Base-by-base conservation (phyloP, 2,888 invertebrate species). In the Tipula vernalis region DNA sequence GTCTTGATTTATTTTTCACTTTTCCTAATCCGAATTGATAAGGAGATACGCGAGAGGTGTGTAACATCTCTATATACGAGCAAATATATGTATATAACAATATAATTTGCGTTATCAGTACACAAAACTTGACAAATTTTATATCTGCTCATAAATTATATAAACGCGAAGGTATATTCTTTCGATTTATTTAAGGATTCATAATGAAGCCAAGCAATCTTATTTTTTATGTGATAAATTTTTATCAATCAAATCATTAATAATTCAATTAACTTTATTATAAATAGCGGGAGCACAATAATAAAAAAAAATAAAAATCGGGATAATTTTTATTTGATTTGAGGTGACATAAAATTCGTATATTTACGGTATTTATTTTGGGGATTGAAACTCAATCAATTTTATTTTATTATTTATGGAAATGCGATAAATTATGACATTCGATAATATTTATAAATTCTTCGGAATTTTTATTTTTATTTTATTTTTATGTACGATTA, bases 201-300 rank as follows among this genome's bases (percentile, higher is more conserved):
- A 71, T 71, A 71, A 71, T 71, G 71, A 71, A 71, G 28, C 28
- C 28, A 10, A 71, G 71, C 28, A 71, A 71, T 28, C 28, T 71
- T 51, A 15, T 57, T 57, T 71, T 71, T 71, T 28, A 71, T 71
- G 71, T 71, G 71, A 71, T 71, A 71, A 28, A 71, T 71, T 71
- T 71, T 28, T 71, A 71, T 28, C 71, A 71, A 71, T 71, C 71
- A 71, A 71, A 71, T 71, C 71, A 71, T 71, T 71, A 71, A 71
- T 71, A 71, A 71, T 71, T 71, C 71, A 71, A 71, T 71, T 71
- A 71, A 71, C 71, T 71, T 71, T 71, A 71, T 71, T 71, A 57
- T 57, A 57, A 57, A 57, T 57, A 71, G 28, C 8, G 28, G 28
- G 71, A 28, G 28, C 28, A 28, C 71, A 71, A 6, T 71, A 18